A percentile compares a stretch with the other conserved stretches of the same genome.
Conservation (phyloP, 53 echinoderm and acorn worm genomes). For the Crossaster papposus region DNA sequence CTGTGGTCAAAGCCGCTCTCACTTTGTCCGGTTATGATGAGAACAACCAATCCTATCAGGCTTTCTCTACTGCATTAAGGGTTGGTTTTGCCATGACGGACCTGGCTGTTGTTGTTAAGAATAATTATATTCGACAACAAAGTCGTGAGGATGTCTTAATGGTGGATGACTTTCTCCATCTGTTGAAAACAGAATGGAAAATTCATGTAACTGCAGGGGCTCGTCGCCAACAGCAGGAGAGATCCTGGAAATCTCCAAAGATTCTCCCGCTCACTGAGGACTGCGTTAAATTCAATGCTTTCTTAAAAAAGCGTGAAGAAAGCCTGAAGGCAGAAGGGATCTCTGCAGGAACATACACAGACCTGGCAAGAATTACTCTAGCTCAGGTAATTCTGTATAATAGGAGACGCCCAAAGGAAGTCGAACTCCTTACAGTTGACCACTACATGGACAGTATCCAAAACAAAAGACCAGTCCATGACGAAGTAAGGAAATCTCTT, state of each 20-base stretch:
- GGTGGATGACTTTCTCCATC: slow-evolving; percentile 65
- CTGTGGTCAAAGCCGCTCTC: slow-evolving; percentile 19
- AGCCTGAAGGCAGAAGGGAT: slow-evolving; percentile 4
- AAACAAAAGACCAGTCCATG: background rate
- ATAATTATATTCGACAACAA: slow-evolving; percentile 17
- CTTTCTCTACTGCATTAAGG: slow-evolving; percentile 43
- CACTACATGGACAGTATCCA: slow-evolving; percentile 8
- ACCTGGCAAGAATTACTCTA: slow-evolving; percentile 26
- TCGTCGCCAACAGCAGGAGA: slow-evolving; percentile 54
- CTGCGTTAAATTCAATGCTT: slow-evolving; percentile 56
- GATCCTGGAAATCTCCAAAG: slow-evolving; percentile 50
- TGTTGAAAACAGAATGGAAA: slow-evolving; percentile 56
- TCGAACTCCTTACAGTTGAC: slow-evolving; percentile 28
- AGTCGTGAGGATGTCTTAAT: background rate
- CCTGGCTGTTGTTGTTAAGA: slow-evolving; percentile 48
- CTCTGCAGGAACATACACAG: background rate
- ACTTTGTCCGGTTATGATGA: slow-evolving; percentile 50
- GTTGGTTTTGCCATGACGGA: slow-evolving; percentile 59
- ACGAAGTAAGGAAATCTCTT: slow-evolving; percentile 4
- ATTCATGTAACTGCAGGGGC: slow-evolving; percentile 59
- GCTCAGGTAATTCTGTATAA: slow-evolving; percentile 53
- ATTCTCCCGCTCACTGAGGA: slow-evolving; percentile 68
- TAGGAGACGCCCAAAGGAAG: slow-evolving; percentile 56
- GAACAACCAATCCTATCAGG: background rate
- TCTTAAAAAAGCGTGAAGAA: slow-evolving; percentile 36